These are phyloP conservation scores for Contarinia nasturtii DNA, from an alignment of 1,140 invertebrate species.

Conservation along the genomic window DNA sequence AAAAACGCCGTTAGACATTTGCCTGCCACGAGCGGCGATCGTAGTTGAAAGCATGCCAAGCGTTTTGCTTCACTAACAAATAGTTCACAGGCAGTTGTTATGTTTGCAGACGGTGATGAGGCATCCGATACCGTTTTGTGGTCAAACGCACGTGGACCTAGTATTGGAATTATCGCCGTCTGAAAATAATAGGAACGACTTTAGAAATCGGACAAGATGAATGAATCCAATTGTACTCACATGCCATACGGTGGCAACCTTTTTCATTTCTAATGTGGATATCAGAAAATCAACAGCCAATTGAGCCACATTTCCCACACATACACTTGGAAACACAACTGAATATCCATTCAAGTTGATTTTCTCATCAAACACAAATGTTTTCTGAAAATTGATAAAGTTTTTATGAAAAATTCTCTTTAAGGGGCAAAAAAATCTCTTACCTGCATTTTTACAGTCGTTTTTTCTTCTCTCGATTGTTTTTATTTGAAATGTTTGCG, in stretches of 20 bases:
- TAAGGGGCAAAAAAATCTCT: too few relatives aligned
- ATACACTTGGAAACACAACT: constrained; percentile 45
- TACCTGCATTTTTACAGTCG: too few relatives aligned
- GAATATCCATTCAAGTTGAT: constrained; percentile 28
- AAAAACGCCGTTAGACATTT: constrained; percentile 29
- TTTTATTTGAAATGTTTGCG: too few relatives aligned
- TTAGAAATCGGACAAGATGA: too few relatives aligned
- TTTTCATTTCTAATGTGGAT: constrained; percentile 33
- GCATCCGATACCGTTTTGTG: constrained; percentile 24
- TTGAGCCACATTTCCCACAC: constrained; percentile 62
- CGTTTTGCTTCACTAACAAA: constrained; percentile 31
- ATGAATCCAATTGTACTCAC: constrained; percentile 33
- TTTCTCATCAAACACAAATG: background rate
- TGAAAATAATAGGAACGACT: constrained; percentile 20
- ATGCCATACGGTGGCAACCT: constrained; percentile 37
- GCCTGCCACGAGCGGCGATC: constrained; percentile 38
- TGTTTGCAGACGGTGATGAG: constrained; percentile 13
- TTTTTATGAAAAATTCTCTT: background rate
- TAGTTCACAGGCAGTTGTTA: constrained; percentile 25
- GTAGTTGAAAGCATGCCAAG: constrained; percentile 42
- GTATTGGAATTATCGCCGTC: background rate
- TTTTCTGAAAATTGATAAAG: background rate
- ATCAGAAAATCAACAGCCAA: constrained; percentile 49
- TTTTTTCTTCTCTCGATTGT: too few relatives aligned
- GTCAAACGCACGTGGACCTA: constrained; percentile 40